Conservation (phyloP, 2,113 vertebrate genomes). For the Clarias macrocephalus region DNA sequence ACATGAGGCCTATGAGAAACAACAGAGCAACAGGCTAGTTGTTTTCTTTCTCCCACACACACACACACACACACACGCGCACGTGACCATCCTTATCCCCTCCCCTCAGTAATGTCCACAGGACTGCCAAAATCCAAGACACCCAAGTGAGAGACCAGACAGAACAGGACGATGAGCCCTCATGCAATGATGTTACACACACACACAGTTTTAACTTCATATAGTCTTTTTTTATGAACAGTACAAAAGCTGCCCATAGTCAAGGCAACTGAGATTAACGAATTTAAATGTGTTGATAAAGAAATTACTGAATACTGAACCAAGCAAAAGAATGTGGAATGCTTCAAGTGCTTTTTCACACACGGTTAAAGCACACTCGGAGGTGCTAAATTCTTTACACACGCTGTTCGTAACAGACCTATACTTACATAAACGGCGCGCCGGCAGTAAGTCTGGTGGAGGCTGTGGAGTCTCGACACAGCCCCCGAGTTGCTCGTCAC, state of each 20-base stretch:
- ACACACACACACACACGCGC: conserved; percentile 31
- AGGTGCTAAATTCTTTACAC: neutral
- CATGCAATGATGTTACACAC: neutral
- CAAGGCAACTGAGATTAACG: neutral
- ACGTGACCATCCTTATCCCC: neutral
- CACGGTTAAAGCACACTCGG: neutral
- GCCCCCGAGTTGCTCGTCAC: neutral
- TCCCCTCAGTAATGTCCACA: neutral
- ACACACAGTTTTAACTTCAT: neutral
- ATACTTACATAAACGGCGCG: neutral
- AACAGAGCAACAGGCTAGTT: conserved; percentile 19
- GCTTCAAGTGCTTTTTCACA: neutral
- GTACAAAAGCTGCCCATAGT: neutral
- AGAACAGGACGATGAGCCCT: neutral
- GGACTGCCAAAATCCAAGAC: neutral
- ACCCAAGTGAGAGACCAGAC: neutral
- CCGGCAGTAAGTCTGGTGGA: neutral
- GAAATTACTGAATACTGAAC: neutral
- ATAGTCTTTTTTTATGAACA: neutral
- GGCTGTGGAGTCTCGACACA: neutral
- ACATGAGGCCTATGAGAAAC: conserved; percentile 25
- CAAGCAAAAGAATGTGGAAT: neutral
- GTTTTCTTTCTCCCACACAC: neutral
- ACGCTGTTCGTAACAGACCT: too few species aligned
- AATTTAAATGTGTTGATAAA: neutral